Base-by-base conservation (phyloP, 2,888 invertebrate genomes). In the Xylocampa areola region DNA sequence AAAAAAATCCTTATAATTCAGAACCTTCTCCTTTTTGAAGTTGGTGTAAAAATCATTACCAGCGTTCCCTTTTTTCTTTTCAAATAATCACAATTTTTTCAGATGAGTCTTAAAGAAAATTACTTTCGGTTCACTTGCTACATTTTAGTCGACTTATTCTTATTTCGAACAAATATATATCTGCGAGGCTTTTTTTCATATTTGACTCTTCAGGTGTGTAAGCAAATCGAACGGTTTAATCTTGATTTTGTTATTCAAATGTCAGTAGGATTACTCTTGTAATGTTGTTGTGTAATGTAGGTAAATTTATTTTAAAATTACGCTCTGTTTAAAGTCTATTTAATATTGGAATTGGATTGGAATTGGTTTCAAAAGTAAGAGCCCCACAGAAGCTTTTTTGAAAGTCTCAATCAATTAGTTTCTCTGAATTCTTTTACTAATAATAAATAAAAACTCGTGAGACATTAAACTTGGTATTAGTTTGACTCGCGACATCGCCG, bases 61-160 rank as follows among this genome's bases (percentile, higher is more conserved):
- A 76, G 70, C 79, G 78, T 80, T 81, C 79, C 80, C 76, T 78
- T 83, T 79, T 84, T 84, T 85, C 79, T 80, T 83, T 82, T 79
- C 80, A 80, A 80, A 79, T 79, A 81, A 81, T 81, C 78, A 76
- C 77, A 78, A 75, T 79, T 82, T 84, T 77, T 81, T 81, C 64
- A 76, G 77, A 81, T 79, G 81, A 80, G 76, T 76, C 78, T 74
- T 73, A 80, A 80, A 81, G 80, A 80, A 84, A 84, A 84, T 82
- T 81, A 82, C 82, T 78, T 81, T 81, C 81, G 69, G 72, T 81
- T 84, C 82, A 78, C 65, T 80, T 75, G 79, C 53, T 78, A 76
- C 77, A 78, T 81, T 82, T 79, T 68, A 68, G 66, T 62, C 68
- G 62, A 72, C 70, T 80, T 79, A 77, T 81, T 79, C 67, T 78